Conservation (phyloP, 2,113 vertebrate species). For the Melanocharis versteri region DNA sequence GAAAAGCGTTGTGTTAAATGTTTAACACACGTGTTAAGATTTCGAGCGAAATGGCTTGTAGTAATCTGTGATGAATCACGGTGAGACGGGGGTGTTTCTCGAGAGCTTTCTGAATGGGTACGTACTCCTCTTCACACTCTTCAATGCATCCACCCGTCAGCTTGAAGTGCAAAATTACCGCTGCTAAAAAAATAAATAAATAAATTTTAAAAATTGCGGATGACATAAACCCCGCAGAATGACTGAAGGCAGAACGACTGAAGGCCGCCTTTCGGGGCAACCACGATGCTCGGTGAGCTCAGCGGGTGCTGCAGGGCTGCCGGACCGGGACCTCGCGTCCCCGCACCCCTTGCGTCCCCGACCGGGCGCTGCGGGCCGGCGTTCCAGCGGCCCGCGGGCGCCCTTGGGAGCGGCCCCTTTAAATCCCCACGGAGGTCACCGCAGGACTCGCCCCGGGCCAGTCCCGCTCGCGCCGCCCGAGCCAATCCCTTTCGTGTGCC, state of each 20-base stretch:
- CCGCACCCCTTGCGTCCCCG: rapidly evolving
- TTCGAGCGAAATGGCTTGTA: background rate
- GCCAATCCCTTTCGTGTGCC: background rate
- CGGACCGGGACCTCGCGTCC: rapidly evolving
- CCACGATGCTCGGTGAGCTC: too few species aligned
- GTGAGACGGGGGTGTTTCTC: background rate
- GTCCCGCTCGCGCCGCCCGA: background rate
- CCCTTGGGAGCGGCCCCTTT: background rate
- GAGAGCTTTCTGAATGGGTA: background rate
- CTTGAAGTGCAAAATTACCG: background rate
- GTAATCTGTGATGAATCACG: background rate
- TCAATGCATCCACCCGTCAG: background rate
- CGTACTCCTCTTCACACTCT: background rate
- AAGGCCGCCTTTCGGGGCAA: too few species aligned
- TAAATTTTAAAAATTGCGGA: background rate
- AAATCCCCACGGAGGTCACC: background rate
- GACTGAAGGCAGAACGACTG: background rate
- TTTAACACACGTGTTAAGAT: background rate
- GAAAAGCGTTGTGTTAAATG: background rate
- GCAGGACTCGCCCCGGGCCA: background rate
- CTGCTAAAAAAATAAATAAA: background rate
- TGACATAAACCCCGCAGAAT: background rate
- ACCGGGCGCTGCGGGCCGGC: rapidly evolving
- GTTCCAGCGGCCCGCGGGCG: rapidly evolving
- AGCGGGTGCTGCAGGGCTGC: too few species aligned